A percentile compares a stretch with the other conserved stretches of the same genome.
These are phyloP conservation scores for Epizoanthus scotinus DNA, from an alignment of 92 coral and sea anemone genomes.

Conservation along the genomic window DNA sequence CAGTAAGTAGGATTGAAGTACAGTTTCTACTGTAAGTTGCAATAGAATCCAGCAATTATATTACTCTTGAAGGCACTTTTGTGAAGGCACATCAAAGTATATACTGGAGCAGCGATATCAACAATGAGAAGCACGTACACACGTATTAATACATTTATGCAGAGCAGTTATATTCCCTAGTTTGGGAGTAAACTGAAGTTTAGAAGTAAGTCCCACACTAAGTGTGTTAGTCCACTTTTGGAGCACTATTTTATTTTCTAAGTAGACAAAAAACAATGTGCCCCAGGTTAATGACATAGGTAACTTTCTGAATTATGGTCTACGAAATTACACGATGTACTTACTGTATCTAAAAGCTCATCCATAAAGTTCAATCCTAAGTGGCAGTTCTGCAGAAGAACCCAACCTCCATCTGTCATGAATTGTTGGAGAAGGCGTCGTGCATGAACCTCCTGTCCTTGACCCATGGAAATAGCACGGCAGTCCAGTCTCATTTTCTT, in stretches of 20 bases:
- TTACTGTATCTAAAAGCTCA: slow-evolving; percentile 94
- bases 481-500: slow-evolving; percentile 93
- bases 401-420: slow-evolving; percentile 99
- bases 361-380: slow-evolving; percentile 96
- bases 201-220: too few species aligned
- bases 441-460: slow-evolving; percentile 99
- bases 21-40: too few species aligned
- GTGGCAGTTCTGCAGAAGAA: slow-evolving; percentile 96
- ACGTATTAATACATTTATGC: neutral
- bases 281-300: too few species aligned
- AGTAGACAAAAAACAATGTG: too few species aligned
- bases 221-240: too few species aligned
- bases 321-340: neutral
- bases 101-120: neutral
- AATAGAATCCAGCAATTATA: too few species aligned
- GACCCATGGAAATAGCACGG: slow-evolving; percentile 99
- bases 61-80: too few species aligned
- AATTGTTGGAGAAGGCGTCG: slow-evolving; percentile 90
- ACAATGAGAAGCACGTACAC: neutral
- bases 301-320: neutral
- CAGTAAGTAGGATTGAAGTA: too few species aligned
- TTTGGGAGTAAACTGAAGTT: too few species aligned
- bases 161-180: neutral
- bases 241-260: too few species aligned
- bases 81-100: neutral